Conservation (phyloP, 2,888 invertebrate genomes). For the Campoplex nolae region DNA sequence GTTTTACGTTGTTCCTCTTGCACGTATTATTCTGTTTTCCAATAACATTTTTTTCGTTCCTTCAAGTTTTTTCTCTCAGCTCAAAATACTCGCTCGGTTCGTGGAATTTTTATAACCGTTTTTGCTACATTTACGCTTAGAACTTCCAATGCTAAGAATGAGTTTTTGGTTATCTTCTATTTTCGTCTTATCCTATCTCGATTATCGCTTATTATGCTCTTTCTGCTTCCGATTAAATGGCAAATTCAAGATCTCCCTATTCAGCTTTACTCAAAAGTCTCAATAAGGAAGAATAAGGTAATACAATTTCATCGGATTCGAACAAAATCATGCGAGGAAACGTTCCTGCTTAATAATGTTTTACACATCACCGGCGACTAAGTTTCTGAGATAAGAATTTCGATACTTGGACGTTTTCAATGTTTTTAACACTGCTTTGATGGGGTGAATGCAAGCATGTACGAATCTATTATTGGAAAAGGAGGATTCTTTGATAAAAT, state of each 20-base stretch:
- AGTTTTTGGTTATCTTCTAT: conserved; percentile 72
- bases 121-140: conserved; percentile 64
- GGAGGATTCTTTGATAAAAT: too few relatives aligned
- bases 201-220: conserved; percentile 74
- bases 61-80: conserved; percentile 64
- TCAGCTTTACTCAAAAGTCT: not conserved
- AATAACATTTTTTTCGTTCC: conserved; percentile 11
- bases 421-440: not conserved
- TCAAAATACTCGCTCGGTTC: conserved; percentile 50
- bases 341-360: not conserved
- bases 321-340: not conserved
- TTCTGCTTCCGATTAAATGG: conserved; percentile 45
- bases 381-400: not conserved
- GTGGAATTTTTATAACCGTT: conserved; percentile 64
- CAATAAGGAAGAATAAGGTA: not conserved
- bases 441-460: not conserved
- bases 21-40: conserved; percentile 1
- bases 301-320: not conserved
- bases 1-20: not conserved
- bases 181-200: conserved; percentile 72
- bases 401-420: not conserved
- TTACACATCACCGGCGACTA: not conserved
- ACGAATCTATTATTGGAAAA: not conserved
- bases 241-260: not conserved
- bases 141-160: conserved; percentile 64